These are phyloP conservation scores for Brachirus orientalis DNA, from an alignment of 2,113 vertebrate genomes.

Conservation along the genomic window DNA sequence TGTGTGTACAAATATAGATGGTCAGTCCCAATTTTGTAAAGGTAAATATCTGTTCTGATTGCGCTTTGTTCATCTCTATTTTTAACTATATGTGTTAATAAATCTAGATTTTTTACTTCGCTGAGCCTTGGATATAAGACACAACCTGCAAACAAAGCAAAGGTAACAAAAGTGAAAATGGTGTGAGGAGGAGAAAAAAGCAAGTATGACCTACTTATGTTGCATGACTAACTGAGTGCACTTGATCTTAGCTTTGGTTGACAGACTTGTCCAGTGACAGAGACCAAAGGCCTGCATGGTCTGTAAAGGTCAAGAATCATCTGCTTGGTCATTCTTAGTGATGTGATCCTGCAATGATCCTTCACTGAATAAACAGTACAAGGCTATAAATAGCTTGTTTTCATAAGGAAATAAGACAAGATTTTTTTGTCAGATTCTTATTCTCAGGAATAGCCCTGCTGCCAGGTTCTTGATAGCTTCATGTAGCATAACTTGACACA, in stretches of 20 bases:
- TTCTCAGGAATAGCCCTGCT: neutral
- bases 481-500: constrained; percentile 3
- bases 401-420: constrained; percentile 52
- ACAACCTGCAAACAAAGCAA: neutral
- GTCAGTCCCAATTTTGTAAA: no score
- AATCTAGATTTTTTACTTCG: no score
- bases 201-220: neutral
- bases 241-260: constrained; percentile 8
- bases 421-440: no score
- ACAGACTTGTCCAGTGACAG: constrained; percentile 20
- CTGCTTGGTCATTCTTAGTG: constrained; percentile 1
- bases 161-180: constrained; percentile 8
- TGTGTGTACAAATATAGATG: no score
- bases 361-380: constrained; percentile 1
- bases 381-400: constrained; percentile 48
- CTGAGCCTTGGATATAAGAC: no score
- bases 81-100: no score
- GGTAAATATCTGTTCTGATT: no score
- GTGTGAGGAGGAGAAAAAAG: constrained; percentile 8
- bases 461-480: no score
- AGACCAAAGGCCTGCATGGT: neutral
- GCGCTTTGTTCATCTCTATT: no score
- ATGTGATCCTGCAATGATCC: constrained; percentile 14
- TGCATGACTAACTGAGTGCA: constrained; percentile 12
- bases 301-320: constrained; percentile 33